These are phyloP conservation scores for Pelosia muscerda DNA, from an alignment of 2,888 invertebrate genomes.

Conservation along the genomic window DNA sequence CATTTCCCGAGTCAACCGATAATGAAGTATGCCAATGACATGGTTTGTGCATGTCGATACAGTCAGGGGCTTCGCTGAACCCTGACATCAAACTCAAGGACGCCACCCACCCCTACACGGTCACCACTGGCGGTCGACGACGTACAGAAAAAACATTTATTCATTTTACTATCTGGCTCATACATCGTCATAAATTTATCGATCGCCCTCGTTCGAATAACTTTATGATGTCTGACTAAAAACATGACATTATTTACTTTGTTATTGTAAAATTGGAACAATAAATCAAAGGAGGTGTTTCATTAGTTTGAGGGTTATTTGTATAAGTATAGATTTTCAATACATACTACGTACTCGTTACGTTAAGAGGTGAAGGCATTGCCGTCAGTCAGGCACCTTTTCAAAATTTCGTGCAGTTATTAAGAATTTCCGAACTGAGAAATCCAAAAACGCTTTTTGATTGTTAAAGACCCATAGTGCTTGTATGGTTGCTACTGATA, in stretches of 20 bases:
- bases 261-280: neutral
- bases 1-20: conserved; percentile 19
- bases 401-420: neutral
- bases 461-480: neutral
- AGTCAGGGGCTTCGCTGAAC: conserved; percentile 51
- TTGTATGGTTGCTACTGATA: neutral
- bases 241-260: conserved; percentile 2
- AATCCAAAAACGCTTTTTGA: neutral
- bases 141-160: conserved; percentile 44
- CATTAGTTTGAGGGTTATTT: neutral
- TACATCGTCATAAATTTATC: conserved; percentile 55
- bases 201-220: conserved; percentile 65
- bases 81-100: conserved; percentile 58
- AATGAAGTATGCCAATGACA: conserved; percentile 23
- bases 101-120: conserved; percentile 50
- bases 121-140: conserved; percentile 34
- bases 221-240: conserved; percentile 38
- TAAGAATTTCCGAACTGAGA: neutral
- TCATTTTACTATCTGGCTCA: conserved; percentile 46
- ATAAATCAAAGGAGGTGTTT: neutral
- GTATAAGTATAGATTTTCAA: too few species aligned
- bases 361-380: neutral
- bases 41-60: conserved; percentile 37
- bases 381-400: neutral
- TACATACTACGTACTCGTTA: too few species aligned